Evolutionary conservation across 2,113 vertebrate genomes (phyloP), one percentile per base, ranked within the genome.

Genomic region (Amblyopsis rosae): DNA sequence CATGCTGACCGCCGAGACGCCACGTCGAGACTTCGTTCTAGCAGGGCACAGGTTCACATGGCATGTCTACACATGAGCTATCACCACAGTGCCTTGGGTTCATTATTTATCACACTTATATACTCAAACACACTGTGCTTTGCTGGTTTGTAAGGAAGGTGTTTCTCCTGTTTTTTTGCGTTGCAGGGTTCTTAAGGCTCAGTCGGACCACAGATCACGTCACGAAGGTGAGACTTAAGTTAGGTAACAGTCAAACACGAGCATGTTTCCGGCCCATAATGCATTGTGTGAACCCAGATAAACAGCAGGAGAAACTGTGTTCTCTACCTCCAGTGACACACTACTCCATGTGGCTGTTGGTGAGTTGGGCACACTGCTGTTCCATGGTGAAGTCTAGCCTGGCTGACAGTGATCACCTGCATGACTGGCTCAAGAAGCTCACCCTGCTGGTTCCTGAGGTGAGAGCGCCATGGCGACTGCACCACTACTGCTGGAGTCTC

Each of bases 291-390:
- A 41, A 41, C 35, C 35, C 35, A 41, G 35, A 41, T 41, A 1
- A 41, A 41, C 7, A 41, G 35, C 7, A 41, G 35, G 4, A 41
- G 35, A 53, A 12, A 53, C 10, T 58, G 69, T 77, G 45, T 19
- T 46, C 19, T 60, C 47, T 1, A 15, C 6, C 45, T 51, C 8
- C 85, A 99, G 98, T 98, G 88, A 98, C 97, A 26, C 98, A 99
- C 91, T 99, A 99, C 89, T 99, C 98, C 75, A 99, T 98, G 97
- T 99, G 98, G 98, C 93, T 99, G 35, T 82, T 99, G 91, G 98
- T 99, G 84, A 99, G 98, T 71, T 99, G 98, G 98, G 95, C 98
- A 62, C 97, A 98, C 89, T 99, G 97, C 90, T 98, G 96, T 65
- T 98, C 97, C 62, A 83, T 93, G 15, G 98, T 99, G 33, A 99